Base-by-base conservation (phyloP, 2,797 vertebrate genomes). In the Brachymystax lenok region DNA sequence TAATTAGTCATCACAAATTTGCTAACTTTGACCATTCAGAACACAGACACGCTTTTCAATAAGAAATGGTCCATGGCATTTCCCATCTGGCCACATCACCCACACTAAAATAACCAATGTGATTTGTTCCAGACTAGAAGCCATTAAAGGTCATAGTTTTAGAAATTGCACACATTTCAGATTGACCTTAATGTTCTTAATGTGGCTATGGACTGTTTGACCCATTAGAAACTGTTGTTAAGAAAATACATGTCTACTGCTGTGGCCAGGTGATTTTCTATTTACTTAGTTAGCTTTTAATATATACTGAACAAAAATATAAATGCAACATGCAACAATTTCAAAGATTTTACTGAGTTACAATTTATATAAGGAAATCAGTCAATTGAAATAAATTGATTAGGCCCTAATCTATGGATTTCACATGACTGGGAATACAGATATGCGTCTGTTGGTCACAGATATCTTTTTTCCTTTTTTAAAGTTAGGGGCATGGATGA, bases 1-100 rank as follows among this genome's bases (percentile, higher is more conserved):
- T 61, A 76, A 33, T 82, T 61, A 76, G 61, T 81, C 81, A 82
- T 81, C 80, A 63, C 50, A 71, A 24, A 35, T 71, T 52, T 77
- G 17, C 66, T 52, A 40, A 21, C 40, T 7, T 27, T 66, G 6
- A 66, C 27, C 68, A 74, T 61, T 72, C 72, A 77, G 68, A 80
- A 74, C 69, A 61, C 86, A 84, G 85, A 81, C 74, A 77, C 73
- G 75, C 63, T 84, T 85, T 83, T 78, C 70, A 85, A 81, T 51
- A 82, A 78, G 79, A 85, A 87, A 83, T 69, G 68, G 75, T 72
- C 73, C 79, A 61, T 68, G 19, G 70, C 54, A 77, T 71, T 74
- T 76, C 77, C 70, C 72, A 71, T 83, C 73, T 77, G 79, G 76
- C 28, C 61, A 70, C 64, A 78, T 79, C 79, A 82, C 59, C 69